Evolutionary conservation across 1,140 invertebrate species (phyloP).

Genomic region (Riptortus pedestris): DNA sequence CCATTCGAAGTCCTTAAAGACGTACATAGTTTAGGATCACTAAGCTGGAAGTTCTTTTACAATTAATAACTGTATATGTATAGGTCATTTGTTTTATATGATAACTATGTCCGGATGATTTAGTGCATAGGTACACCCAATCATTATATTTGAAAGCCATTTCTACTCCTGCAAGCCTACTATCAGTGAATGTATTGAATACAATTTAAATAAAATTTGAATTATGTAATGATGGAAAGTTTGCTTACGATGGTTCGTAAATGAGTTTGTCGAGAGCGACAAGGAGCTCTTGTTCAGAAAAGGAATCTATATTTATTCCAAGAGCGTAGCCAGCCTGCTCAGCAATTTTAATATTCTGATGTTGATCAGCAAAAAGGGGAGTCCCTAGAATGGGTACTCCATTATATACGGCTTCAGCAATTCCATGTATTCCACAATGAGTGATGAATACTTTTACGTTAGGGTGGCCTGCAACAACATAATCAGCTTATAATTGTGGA

Average conservation of each 20-base stretch:
- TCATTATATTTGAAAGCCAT: too few species aligned
- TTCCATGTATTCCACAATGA: conserved; percentile 40
- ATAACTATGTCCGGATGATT: neutral
- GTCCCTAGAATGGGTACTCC: conserved; percentile 41
- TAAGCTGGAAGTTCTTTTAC: too few species aligned
- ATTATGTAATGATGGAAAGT: neutral
- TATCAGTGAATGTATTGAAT: neutral
- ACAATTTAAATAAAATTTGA: neutral
- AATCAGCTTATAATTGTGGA: neutral
- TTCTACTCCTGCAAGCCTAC: neutral
- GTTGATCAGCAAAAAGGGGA: conserved; percentile 41
- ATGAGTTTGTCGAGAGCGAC: neutral
- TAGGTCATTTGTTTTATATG: neutral
- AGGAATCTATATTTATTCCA: neutral
- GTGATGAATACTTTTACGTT: conserved; percentile 35
- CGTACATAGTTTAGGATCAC: too few species aligned
- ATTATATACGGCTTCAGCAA: conserved; percentile 39
- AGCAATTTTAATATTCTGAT: neutral
- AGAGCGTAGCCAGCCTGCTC: neutral
- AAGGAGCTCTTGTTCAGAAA: neutral
- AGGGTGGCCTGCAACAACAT: conserved; percentile 32
- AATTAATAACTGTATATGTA: neutral
- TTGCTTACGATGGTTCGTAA: neutral
- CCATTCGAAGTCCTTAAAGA: too few species aligned
- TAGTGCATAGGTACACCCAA: too few species aligned